Base-by-base conservation (phyloP, 2,888 invertebrate species). In the Stenolophus ochropezus region DNA sequence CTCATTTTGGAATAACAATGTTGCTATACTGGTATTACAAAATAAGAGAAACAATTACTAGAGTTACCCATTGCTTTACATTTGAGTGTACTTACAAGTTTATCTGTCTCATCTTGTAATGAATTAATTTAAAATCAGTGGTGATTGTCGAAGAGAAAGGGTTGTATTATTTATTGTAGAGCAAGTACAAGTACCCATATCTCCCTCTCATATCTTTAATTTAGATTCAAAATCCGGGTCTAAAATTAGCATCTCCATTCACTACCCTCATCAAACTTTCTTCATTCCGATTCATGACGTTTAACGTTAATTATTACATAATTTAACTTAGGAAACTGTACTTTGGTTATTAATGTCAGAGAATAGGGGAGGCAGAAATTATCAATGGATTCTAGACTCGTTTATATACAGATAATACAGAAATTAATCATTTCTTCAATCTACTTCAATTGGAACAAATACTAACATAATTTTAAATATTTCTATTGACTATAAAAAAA, bases 281-380 rank as follows among this genome's bases (percentile, higher is more conserved):
- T 42, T 73, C 73, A 80, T 80, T 27, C 56, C 27, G 65, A 25
- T 80, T 73, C 27, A 65, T 73, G 80, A 73, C 73, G 73, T 80
- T 80, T 80, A 80, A 80, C 71, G 58, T 80, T 80, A 80, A 80
- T 80, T 80, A 80, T 80, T 80, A 53, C 80, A 56, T 14, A 80
- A 71, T 80, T 49, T 58, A 49, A 53, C 33, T 80, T 53, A 71
- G 71, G 80, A 80, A 80, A 80, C 73, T 80, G 73, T 73, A 80
- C 42, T 71, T 75, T 25, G 25, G 25, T 53, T 75, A 75, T 75
- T 75, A 75, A 75, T 75, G 53, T 75, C 18, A 42, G 11, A 42
- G 11, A 11, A 42, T 42, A 42, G 33, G 33, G 33, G 33, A 42
- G 33, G 11, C 2, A 11, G 33, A 8, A 1, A 42, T 8, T 42